A percentile compares a stretch with the other conserved stretches of the same genome.
Conservation (phyloP, 2,888 invertebrate species). For the Meloe dianella region DNA sequence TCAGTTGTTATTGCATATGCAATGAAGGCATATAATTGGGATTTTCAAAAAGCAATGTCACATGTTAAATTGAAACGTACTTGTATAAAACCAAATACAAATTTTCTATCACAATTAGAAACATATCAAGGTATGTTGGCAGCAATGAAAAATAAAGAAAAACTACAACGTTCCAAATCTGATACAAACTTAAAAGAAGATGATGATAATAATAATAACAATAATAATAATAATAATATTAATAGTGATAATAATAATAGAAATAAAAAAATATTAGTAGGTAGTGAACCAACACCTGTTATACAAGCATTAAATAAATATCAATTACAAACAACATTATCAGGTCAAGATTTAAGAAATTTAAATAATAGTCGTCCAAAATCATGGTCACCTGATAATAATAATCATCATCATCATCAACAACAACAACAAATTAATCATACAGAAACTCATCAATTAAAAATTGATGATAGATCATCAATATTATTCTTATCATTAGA, state of each 20-base stretch:
- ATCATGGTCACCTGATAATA: conserved; percentile 66
- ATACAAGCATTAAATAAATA: conserved; percentile 62
- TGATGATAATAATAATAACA: neutral
- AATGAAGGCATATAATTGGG: conserved; percentile 97
- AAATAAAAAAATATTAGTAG: conserved; percentile 64
- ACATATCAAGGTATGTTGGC: conserved; percentile 88
- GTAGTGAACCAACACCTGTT: conserved; percentile 68
- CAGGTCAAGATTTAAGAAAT: conserved; percentile 51
- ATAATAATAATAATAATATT: neutral
- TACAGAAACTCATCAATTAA: conserved; percentile 64
- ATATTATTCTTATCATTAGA: conserved; percentile 74
- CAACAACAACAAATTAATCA: conserved; percentile 65
- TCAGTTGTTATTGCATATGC: conserved; percentile 98
- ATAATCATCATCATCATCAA: conserved; percentile 54
- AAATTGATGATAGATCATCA: conserved; percentile 55
- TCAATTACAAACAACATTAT: conserved; percentile 43
- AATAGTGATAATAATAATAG: conserved; percentile 32
- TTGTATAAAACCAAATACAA: conserved; percentile 96
- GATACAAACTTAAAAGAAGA: conserved; percentile 81
- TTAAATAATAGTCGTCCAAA: conserved; percentile 56
- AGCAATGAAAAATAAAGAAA: conserved; percentile 95
- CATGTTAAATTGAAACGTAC: conserved; percentile 90
- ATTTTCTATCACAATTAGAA: conserved; percentile 92
- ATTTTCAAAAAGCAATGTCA: conserved; percentile 84
- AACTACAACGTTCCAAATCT: conserved; percentile 89